phyloP scores from a whole-genome alignment of 1,140 invertebrate species.

The Panonychus citri region DNA sequence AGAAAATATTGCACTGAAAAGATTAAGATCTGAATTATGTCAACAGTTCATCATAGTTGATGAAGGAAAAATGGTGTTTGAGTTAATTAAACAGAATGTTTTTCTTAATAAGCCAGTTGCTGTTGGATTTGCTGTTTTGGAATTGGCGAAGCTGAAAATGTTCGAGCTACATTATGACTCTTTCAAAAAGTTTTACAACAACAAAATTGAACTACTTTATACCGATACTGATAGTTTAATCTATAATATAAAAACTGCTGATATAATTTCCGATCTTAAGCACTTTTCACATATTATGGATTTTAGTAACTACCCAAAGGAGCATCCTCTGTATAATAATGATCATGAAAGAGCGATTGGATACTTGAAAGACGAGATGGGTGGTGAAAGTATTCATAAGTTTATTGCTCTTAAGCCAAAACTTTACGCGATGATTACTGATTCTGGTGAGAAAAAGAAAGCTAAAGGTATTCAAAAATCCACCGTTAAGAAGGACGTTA shows the following conservation, averaged over 20 bases:
- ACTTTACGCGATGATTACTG: not conserved
- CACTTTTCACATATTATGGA: constrained; percentile 10
- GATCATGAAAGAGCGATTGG: constrained; percentile 27
- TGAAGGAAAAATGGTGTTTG: constrained; percentile 8
- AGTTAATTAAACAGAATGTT: constrained; percentile 12
- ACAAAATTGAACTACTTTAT: constrained; percentile 9
- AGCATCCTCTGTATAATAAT: constrained; percentile 10
- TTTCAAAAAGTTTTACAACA: constrained; percentile 14
- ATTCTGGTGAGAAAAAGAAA: not conserved
- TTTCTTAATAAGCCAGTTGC: constrained; percentile 17
- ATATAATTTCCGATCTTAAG: constrained; percentile 14
- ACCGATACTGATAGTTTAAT: constrained; percentile 13
- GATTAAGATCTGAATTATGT: constrained; percentile 23
- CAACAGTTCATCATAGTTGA: constrained; percentile 16
- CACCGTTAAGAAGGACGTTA: not conserved
- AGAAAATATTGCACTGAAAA: constrained; percentile 17
- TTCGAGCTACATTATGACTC: constrained; percentile 18
- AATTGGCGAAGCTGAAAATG: constrained; percentile 17
- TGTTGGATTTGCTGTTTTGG: constrained; percentile 16
- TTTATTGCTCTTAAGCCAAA: constrained; percentile 24
- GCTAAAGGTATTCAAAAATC: not conserved
- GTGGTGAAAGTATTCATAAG: constrained; percentile 20
- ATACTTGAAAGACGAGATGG: constrained; percentile 28
- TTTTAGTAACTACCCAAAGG: constrained; percentile 12
- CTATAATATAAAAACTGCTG: constrained; percentile 9